These are phyloP conservation scores for Ruditapes philippinarum DNA, from an alignment of 1,140 invertebrate genomes.

Conservation along the genomic window DNA sequence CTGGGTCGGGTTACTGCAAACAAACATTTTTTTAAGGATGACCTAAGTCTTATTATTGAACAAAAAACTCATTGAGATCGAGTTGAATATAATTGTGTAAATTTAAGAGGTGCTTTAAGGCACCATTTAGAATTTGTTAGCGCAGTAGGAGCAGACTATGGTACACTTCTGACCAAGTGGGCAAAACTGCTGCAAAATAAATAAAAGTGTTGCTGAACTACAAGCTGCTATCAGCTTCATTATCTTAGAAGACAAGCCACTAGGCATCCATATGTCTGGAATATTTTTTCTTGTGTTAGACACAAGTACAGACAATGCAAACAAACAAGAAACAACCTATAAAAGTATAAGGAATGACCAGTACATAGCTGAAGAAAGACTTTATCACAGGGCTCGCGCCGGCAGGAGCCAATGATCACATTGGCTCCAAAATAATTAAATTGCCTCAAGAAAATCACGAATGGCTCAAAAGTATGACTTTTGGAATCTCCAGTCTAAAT, in stretches of 20 bases:
- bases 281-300: conserved; percentile 47
- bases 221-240: conserved; percentile 9
- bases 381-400: too few species aligned
- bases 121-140: background rate
- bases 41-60: too few species aligned
- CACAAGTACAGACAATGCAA: conserved; percentile 46
- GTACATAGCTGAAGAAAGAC: background rate
- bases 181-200: background rate
- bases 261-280: conserved; percentile 13
- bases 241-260: conserved; percentile 20
- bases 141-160: background rate
- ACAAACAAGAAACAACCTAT: conserved; percentile 28
- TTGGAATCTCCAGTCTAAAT: too few species aligned
- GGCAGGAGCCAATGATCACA: too few species aligned
- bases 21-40: too few species aligned
- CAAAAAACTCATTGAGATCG: too few species aligned
- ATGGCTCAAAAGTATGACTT: too few species aligned
- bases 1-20: too few species aligned
- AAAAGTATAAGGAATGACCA: conserved; percentile 49
- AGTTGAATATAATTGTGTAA: too few species aligned
- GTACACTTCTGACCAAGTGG: background rate
- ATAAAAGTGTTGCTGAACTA: background rate
- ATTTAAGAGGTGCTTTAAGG: background rate
- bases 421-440: too few species aligned
- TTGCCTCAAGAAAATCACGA: too few species aligned